phyloP scores from a whole-genome alignment of 2,797 vertebrate species.

The Peromyscus eremicus region DNA sequence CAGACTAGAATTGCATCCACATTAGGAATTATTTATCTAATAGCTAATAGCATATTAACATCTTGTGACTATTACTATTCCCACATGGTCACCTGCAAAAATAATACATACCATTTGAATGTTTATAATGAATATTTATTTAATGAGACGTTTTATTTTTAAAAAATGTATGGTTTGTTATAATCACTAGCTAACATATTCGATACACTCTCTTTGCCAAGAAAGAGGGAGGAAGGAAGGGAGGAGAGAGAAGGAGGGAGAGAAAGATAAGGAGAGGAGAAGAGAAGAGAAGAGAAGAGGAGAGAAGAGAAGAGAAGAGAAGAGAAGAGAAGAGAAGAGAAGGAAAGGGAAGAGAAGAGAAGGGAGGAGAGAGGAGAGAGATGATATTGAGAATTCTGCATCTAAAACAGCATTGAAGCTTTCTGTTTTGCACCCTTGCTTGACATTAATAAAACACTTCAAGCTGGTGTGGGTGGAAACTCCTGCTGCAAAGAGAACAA shows the following conservation, averaged over 20 bases:
- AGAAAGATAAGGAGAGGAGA: neutral
- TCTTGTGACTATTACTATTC: neutral
- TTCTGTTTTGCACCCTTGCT: conserved; percentile 70
- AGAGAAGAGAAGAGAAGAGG: rapidly evolving
- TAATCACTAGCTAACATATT: neutral
- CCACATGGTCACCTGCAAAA: neutral
- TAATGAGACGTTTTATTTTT: neutral
- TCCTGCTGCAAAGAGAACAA: conserved; percentile 61
- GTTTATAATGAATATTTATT: neutral
- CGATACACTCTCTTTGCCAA: neutral
- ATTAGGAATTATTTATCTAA: neutral
- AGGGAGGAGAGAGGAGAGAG: rapidly evolving
- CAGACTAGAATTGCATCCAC: neutral
- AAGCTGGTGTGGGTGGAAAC: conserved; percentile 67
- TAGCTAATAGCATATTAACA: neutral
- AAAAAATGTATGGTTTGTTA: neutral
- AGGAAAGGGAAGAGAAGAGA: neutral
- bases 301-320: too few species aligned
- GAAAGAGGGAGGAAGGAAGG: too few species aligned
- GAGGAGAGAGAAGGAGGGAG: rapidly evolving
- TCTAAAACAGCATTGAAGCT: conserved; percentile 64
- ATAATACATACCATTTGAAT: neutral
- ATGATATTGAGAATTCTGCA: conserved; percentile 68
- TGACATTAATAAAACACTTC: conserved; percentile 76
- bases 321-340: rapidly evolving